A percentile compares a stretch with the other conserved stretches of the same genome.
Evolutionary conservation across 1,140 invertebrate species (phyloP).

Genomic region (Homalodisca vitripennis): DNA sequence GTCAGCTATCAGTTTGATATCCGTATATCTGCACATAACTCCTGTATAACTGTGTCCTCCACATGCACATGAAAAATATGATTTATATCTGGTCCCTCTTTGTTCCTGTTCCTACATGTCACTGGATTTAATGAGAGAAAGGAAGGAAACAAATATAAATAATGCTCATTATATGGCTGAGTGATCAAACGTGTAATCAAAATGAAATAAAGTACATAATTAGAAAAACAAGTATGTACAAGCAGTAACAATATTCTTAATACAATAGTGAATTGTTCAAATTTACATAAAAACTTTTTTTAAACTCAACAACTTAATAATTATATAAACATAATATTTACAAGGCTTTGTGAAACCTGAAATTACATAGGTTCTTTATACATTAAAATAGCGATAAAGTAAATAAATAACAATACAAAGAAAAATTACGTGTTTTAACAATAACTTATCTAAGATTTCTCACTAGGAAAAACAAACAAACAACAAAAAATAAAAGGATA

Average conservation of each 20-base stretch:
- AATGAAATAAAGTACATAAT: conserved; percentile 39
- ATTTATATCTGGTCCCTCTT: too few species aligned
- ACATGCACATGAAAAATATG: too few species aligned
- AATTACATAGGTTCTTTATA: conserved; percentile 6
- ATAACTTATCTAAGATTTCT: too few species aligned
- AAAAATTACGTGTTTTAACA: too few species aligned
- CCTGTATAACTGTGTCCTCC: too few species aligned
- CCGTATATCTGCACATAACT: too few species aligned
- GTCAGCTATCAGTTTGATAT: too few species aligned
- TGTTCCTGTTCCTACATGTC: too few species aligned
- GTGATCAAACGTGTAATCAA: conserved; percentile 38
- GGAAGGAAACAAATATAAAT: conserved; percentile 22
- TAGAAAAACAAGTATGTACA: conserved; percentile 40
- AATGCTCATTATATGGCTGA: conserved; percentile 24
- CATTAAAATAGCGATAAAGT: neutral
- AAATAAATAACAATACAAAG: too few species aligned
- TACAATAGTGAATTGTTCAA: conserved; percentile 29
- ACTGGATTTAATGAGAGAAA: neutral
- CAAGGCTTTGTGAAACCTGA: conserved; percentile 19
- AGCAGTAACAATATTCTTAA: conserved; percentile 38
- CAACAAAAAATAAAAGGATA: too few species aligned
- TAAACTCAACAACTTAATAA: conserved; percentile 20
- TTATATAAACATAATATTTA: conserved; percentile 31
- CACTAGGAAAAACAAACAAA: too few species aligned
- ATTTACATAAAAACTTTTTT: conserved; percentile 22